phyloP scores from a whole-genome alignment of 2,113 vertebrate species.

The Hippolais icterina region DNA sequence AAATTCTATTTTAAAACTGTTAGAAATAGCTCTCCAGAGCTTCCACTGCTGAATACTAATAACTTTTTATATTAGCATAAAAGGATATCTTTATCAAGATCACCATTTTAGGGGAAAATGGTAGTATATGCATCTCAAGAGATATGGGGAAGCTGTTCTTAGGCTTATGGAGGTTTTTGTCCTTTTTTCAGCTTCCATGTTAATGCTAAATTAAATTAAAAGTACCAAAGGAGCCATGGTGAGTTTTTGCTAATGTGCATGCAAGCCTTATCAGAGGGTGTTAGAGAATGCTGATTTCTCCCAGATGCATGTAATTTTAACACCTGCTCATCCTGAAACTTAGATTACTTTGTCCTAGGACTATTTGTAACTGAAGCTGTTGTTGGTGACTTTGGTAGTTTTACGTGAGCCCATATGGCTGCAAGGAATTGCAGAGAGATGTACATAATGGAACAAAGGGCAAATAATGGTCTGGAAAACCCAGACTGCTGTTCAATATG shows the following conservation, averaged over 20 bases:
- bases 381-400: slow-evolving; percentile 20
- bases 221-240: not conserved
- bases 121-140: slow-evolving; percentile 12
- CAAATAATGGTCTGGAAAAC: slow-evolving; percentile 17
- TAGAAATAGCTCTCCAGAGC: slow-evolving; percentile 40
- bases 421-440: not conserved
- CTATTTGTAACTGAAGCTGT: slow-evolving; percentile 48
- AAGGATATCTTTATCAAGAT: slow-evolving; percentile 51
- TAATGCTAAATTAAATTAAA: slow-evolving; percentile 48
- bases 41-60: slow-evolving; percentile 41
- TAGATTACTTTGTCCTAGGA: slow-evolving; percentile 32
- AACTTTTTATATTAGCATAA: slow-evolving; percentile 38
- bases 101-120: not conserved
- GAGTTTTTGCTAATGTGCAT: slow-evolving; percentile 1
- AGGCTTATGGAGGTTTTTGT: slow-evolving; percentile 2
- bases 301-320: slow-evolving; percentile 43
- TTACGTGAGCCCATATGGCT: not conserved
- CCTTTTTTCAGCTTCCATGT: not conserved
- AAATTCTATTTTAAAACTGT: slow-evolving; percentile 41
- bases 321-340: slow-evolving; percentile 41
- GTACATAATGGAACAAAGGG: slow-evolving; percentile 4
- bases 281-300: slow-evolving; percentile 1
- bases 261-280: slow-evolving; percentile 15
- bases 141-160: not conserved
- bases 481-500: slow-evolving; percentile 38